Base-by-base conservation (phyloP, 2,888 invertebrate genomes). In the Syrphus vitripennis region DNA sequence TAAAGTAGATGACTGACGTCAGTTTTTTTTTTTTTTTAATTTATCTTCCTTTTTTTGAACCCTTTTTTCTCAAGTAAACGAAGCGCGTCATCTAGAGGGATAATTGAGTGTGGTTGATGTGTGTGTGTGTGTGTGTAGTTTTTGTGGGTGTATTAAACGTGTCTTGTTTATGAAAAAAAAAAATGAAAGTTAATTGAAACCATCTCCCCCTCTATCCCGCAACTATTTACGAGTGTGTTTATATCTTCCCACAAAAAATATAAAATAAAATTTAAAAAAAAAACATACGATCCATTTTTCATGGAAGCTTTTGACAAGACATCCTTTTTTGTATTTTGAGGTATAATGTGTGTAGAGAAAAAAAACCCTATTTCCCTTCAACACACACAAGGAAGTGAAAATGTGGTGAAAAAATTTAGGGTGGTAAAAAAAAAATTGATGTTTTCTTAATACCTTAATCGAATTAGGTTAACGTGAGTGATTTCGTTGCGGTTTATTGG, bases 1-100 rank as follows among this genome's bases (percentile, higher is more conserved):
- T 69, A 69, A 50, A 50, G 31, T 9, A 69, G 69, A 69, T 75
- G 75, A 70, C 42, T 81, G 80, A 81, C 80, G 80, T 75, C 80
- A 81, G 45, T 75, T 63, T 80, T 69, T 53, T 74, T 67, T 24
- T 67, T 72, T 48, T 59, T 37, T 19, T 24, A n/a, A n/a, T n/a
- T n/a, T n/a, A n/a, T n/a, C n/a, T n/a, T n/a, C n/a, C n/a, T 37
- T 7, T 34, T 40, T n/a, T 29, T 42, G 1, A 16, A 63, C 16
- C 42, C 42, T 19, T 63, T 63, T 63, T 40, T 40, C 2, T 16
- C 14, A 19, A 16, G 55, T 31, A 12, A 16, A 55, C 10, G 4
- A 16, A 7, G 5, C 6, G 57, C 12, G 21, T 21, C 48, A 3
- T 48, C 37, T 59, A 21, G 7, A 12, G 31, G 21, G 4, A n/a